phyloP scores from a whole-genome alignment of 2,797 vertebrate species.

The Ctenosaura bakeri region DNA sequence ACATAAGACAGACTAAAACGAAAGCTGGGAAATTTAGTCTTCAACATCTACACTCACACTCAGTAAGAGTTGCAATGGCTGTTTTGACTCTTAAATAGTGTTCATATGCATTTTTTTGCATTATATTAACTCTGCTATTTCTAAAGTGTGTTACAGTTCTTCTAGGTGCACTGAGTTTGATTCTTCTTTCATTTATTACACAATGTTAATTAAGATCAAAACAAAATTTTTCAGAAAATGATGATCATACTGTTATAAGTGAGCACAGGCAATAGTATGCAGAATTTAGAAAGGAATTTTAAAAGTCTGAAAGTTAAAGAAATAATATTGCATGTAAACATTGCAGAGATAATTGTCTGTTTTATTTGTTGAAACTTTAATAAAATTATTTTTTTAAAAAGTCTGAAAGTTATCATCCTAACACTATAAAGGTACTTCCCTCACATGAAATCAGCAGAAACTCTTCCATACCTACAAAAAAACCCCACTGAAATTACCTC shows the following conservation, averaged over 20 bases:
- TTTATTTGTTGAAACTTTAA: no score
- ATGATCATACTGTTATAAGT: accelerated
- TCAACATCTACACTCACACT: neutral
- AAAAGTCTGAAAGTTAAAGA: neutral
- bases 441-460: neutral
- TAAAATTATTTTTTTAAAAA: no score
- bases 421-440: neutral
- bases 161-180: neutral
- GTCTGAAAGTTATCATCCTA: accelerated
- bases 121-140: accelerated
- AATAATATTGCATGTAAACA: no score
- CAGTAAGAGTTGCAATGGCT: neutral
- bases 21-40: neutral
- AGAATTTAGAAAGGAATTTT: constrained; percentile 1
- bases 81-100: neutral
- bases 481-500: neutral
- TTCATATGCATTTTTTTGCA: neutral
- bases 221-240: neutral
- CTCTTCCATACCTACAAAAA: constrained; percentile 46
- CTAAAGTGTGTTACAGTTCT: neutral
- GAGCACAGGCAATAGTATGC: neutral
- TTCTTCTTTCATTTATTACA: constrained; percentile 13
- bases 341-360: no score
- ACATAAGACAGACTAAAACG: neutral
- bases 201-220: neutral